Percentiles rank a stretch among this genome's conserved stretches.
Evolutionary conservation across 2,113 vertebrate species (phyloP).

Genomic region (Zapus hudsonius): DNA sequence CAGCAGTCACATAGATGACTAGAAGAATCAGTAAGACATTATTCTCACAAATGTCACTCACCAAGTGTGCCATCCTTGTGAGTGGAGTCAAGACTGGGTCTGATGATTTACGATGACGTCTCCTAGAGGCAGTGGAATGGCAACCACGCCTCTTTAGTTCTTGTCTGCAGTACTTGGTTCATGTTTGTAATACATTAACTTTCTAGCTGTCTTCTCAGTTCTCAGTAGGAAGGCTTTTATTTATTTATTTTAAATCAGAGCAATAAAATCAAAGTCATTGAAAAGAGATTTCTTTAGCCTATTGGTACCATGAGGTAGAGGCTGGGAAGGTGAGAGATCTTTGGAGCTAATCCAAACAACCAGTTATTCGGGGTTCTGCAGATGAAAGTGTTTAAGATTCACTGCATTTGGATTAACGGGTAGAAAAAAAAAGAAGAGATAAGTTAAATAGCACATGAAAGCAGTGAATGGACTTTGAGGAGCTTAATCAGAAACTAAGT

Average conservation of each 20-base stretch:
- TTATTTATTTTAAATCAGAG: not conserved
- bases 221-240: not conserved
- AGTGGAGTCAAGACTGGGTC: conserved; percentile 8
- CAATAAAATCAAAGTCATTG: not conserved
- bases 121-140: not conserved
- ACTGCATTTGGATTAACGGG: not conserved
- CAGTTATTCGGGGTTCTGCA: conserved; percentile 36
- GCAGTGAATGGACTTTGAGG: not conserved
- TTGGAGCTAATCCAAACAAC: not conserved
- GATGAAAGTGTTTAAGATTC: not conserved
- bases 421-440: not conserved
- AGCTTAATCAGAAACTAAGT: conserved; percentile 10
- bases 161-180: conserved; percentile 32
- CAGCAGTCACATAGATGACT: conserved; percentile 46
- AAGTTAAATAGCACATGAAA: conserved; percentile 8
- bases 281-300: not conserved
- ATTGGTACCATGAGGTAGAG: not conserved
- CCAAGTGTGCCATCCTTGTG: not conserved
- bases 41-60: conserved; percentile 7
- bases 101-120: not conserved
- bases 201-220: not conserved
- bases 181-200: conserved; percentile 11
- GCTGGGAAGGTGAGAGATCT: not conserved
- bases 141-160: not conserved
- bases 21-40: not conserved